Conservation (phyloP, 2,888 invertebrate species). For the Aromia moschata region DNA sequence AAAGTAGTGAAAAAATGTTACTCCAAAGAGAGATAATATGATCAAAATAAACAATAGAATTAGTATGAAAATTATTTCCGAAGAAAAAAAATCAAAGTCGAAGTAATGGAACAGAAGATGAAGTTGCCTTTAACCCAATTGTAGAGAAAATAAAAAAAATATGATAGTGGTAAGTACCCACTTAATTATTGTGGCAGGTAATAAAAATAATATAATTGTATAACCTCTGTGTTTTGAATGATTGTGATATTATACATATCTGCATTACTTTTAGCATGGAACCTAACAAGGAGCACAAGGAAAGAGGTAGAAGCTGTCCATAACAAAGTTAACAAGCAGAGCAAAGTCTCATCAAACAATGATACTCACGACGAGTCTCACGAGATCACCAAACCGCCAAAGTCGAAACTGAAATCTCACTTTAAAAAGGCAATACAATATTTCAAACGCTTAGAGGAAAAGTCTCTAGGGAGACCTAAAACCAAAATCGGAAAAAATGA, state of each 20-base stretch:
- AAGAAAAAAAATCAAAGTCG: conserved; percentile 6
- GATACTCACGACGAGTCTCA: too few relatives aligned
- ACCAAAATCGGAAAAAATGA: conserved; percentile 9
- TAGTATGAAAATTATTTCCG: too few relatives aligned
- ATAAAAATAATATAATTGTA: too few relatives aligned
- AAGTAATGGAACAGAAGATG: conserved; percentile 8
- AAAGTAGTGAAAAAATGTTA: conserved; percentile 7
- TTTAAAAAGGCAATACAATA: conserved; percentile 45
- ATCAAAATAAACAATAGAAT: neutral
- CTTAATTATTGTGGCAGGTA: too few relatives aligned
- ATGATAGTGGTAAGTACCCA: conserved; percentile 32
- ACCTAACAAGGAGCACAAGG: too few relatives aligned
- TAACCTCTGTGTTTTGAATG: too few relatives aligned
- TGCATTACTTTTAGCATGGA: too few relatives aligned
- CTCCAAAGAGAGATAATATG: conserved; percentile 10
- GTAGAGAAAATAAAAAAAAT: conserved; percentile 33
- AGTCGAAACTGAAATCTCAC: conserved; percentile 32
- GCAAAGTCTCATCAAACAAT: too few relatives aligned
- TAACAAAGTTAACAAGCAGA: too few relatives aligned
- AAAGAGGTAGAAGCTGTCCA: too few relatives aligned
- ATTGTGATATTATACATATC: too few relatives aligned
- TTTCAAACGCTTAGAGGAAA: conserved; percentile 48
- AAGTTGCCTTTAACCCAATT: conserved; percentile 21
- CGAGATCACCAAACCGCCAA: too few relatives aligned
- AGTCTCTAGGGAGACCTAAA: conserved; percentile 30